Percentiles rank a stretch among this genome's conserved stretches.
Evolutionary conservation across 2,888 invertebrate species (phyloP).

Genomic region (Netelia fuscicornis): DNA sequence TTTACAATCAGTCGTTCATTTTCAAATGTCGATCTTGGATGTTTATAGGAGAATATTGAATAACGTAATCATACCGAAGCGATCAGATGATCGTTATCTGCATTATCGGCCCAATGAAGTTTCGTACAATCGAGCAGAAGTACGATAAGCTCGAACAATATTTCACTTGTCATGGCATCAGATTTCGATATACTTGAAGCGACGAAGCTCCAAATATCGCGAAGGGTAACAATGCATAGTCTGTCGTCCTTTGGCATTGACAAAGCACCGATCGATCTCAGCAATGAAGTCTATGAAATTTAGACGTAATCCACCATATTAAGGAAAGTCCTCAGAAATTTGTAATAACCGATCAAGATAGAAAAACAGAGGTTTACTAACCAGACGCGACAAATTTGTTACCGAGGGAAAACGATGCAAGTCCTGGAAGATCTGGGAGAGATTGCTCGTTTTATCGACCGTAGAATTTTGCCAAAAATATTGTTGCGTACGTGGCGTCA

Average conservation of each 20-base stretch:
- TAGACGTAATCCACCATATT: not conserved
- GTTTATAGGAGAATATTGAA: not conserved
- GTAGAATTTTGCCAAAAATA: constrained; percentile 62
- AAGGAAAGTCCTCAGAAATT: constrained; percentile 6
- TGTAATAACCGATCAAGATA: not conserved
- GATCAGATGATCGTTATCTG: constrained; percentile 35
- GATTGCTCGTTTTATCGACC: constrained; percentile 26
- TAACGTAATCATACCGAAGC: constrained; percentile 47
- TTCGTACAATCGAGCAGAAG: constrained; percentile 63
- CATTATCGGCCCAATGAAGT: constrained; percentile 36
- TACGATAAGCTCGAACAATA: constrained; percentile 56
- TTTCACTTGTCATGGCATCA: constrained; percentile 44
- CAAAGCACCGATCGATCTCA: constrained; percentile 55
- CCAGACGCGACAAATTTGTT: constrained; percentile 76
- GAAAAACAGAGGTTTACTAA: constrained; percentile 65
- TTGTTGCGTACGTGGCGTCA: constrained; percentile 36
- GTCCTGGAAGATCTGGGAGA: constrained; percentile 63
- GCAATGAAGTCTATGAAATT: constrained; percentile 46
- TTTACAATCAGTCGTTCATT: not conserved
- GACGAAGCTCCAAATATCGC: constrained; percentile 44
- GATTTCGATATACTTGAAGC: constrained; percentile 34
- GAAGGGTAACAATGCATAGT: constrained; percentile 13
- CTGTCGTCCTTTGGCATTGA: constrained; percentile 28
- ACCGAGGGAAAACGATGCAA: constrained; percentile 73
- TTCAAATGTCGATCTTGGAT: not conserved